These are phyloP conservation scores for Ellobius talpinus DNA, from an alignment of 2,113 vertebrate species.

Conservation along the genomic window DNA sequence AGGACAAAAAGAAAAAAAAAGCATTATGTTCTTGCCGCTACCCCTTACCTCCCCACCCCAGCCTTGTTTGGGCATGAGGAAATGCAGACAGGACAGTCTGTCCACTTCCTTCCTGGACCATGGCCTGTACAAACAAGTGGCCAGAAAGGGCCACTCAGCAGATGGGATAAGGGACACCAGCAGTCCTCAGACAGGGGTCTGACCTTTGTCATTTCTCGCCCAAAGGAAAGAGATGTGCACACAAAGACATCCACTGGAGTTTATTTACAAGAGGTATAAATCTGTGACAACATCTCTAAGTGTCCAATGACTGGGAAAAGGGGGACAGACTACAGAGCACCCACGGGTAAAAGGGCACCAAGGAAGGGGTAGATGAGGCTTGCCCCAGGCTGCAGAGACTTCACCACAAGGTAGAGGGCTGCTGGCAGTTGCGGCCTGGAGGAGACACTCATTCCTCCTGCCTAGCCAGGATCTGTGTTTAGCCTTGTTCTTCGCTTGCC, in stretches of 20 bases:
- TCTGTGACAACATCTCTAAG: constrained; percentile 61
- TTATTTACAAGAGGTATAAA: constrained; percentile 79
- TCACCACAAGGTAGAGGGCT: background rate
- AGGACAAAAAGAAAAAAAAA: background rate
- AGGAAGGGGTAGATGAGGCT: background rate
- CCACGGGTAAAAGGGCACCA: background rate
- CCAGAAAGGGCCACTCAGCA: constrained; percentile 58
- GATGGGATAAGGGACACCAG: constrained; percentile 25
- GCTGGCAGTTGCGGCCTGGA: background rate
- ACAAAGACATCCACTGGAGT: constrained; percentile 78
- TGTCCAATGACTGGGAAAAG: constrained; percentile 2
- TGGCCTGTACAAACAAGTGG: constrained; percentile 63
- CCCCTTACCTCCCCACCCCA: background rate
- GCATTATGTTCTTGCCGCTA: constrained; percentile 30
- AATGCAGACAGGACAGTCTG: constrained; percentile 58
- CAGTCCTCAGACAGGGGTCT: constrained; percentile 23
- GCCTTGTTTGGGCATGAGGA: constrained; percentile 64
- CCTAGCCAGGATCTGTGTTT: background rate
- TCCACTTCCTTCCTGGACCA: constrained; percentile 67
- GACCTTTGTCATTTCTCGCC: constrained; percentile 63
- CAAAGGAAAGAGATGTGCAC: constrained; percentile 83
- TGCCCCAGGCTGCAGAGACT: background rate
- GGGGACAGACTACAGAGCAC: constrained; percentile 3
- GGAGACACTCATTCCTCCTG: background rate
- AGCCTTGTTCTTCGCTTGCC: background rate